Evolutionary conservation across 2,888 invertebrate species (phyloP).

Genomic region (Agrotis ipsilon): DNA sequence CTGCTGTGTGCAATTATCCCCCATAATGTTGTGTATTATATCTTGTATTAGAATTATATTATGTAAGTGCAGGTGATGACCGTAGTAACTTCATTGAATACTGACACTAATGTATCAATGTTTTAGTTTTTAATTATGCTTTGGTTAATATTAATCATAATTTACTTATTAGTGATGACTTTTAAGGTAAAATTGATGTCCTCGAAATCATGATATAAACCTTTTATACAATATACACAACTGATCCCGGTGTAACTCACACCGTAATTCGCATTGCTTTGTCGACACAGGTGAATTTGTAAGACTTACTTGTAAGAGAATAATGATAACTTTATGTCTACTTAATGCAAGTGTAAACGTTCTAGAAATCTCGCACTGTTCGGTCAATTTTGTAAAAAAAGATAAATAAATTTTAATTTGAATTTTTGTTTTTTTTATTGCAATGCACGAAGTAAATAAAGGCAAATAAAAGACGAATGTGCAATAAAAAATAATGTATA

Average conservation of each 20-base stretch:
- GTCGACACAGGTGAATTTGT: constrained; percentile 89
- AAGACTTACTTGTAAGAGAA: constrained; percentile 90
- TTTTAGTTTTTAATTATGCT: constrained; percentile 89
- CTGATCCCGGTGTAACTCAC: constrained; percentile 77
- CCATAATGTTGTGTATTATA: constrained; percentile 87
- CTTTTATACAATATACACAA: constrained; percentile 85
- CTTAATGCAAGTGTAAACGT: constrained; percentile 91
- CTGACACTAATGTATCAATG: constrained; percentile 87
- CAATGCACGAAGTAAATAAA: constrained; percentile 19
- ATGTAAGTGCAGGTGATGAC: constrained; percentile 77
- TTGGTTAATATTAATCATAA: constrained; percentile 89
- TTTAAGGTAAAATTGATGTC: constrained; percentile 83
- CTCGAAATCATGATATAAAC: constrained; percentile 86
- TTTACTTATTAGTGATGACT: constrained; percentile 87
- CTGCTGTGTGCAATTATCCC: constrained; percentile 86
- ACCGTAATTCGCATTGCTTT: constrained; percentile 84
- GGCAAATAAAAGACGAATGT: constrained; percentile 78
- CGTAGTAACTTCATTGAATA: constrained; percentile 82
- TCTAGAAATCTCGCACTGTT: constrained; percentile 92
- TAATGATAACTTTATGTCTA: constrained; percentile 90
- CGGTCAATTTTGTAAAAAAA: constrained; percentile 91
- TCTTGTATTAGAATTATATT: constrained; percentile 85
- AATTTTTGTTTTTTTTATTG: constrained; percentile 76
- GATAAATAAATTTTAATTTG: constrained; percentile 89
- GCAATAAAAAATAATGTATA: constrained; percentile 91